Evolutionary conservation across 30 jellyfish, hydroid and myxozoan species (phyloP), one percentile per base, ranked within the genome.

Genomic region (Cassiopea xamachana): DNA sequence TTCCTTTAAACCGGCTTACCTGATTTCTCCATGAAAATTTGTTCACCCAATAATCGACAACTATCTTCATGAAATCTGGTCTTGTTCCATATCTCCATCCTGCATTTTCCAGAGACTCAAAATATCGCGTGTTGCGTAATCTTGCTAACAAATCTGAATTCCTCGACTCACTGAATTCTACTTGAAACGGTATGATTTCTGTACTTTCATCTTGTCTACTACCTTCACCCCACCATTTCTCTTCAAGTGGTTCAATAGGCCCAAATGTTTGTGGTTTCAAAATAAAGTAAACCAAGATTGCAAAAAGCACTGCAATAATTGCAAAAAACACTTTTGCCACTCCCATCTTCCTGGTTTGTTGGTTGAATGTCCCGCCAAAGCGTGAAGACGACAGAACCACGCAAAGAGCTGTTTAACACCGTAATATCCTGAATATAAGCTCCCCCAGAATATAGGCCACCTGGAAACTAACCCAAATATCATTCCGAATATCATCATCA

Each of bases 221-320:
- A 27, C 94, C 94, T 13, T 87, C 88, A 50, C 94, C 94, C 94
- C 94, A 87, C 94, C 94, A 87, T 48, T 76, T 77, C 46, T 87
- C 89, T 61, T 64, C 84, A 12, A 69, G 84, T 49, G 86, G 76
- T 55, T 60, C 45, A 15, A 74, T 80, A 0, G 86, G 84, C 5
- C 48, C 94, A 64, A 3, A 49, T 0, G 68, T 46, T n/a, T 39
- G 59, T 48, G 85, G 87, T 70, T 69, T 75, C 27, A 87, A 9
- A 27, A 49, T 1, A 45, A 74, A 77, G 51, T 13, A 87, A 6
- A 87, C 80, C 1, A 87, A 3, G 39, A 62, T 49, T 1, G 85
- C 89, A 16, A 87, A 2, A 1, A 51, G 68, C 1, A 70, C 83
- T 27, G 74, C 74, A 64, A 64, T 2, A 64, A 64, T 64, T 13